Base-by-base conservation (phyloP, 2,888 invertebrate genomes). In the Diarsia mendica region DNA sequence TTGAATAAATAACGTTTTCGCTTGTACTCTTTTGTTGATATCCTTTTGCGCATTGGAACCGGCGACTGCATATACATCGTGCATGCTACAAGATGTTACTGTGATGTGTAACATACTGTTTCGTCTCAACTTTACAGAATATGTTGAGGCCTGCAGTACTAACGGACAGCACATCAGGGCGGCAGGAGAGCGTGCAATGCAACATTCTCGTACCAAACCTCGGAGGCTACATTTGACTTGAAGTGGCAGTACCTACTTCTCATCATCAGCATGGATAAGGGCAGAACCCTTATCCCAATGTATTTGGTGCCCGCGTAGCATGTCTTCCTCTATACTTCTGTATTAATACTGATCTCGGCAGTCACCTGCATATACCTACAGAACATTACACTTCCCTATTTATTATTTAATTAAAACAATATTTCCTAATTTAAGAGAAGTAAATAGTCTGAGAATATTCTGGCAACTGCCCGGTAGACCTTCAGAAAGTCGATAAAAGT, bases 1-100 rank as follows among this genome's bases (percentile, higher is more conserved):
- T 93, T 92, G 92, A 94, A 94, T 91, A 92, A 92, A 91, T 91
- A 90, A 91, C 85, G 87, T 91, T 88, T 92, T 90, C 88, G 90
- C 90, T 92, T 90, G 87, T 80, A 79, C 75, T 74, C 85, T 84
- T 44, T 80, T 81, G 73, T 83, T 68, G 74, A 73, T 72, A 2
- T 61, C 60, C 51, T 68, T 55, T 39, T 18, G 51, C 15, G 70
- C 13, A 28, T 63, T 48, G 53, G 46, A 58, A 48, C 15, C 28
- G 49, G 64, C 18, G 53, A 23, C 33, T 20, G 49, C 44, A 61
- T 44, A 44, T 15, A 44, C 20, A 53, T 6, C 49, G 18, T 49
- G 44, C 48, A 46, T 66, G 33, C 53, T 48, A 15, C 58, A 83
- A 78, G 81, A 67, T 75, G 64, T 71, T 82, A 63, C 69, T 82